These are phyloP conservation scores for Hylaeus volcanicus DNA, from an alignment of 1,140 invertebrate genomes.

Conservation along the genomic window DNA sequence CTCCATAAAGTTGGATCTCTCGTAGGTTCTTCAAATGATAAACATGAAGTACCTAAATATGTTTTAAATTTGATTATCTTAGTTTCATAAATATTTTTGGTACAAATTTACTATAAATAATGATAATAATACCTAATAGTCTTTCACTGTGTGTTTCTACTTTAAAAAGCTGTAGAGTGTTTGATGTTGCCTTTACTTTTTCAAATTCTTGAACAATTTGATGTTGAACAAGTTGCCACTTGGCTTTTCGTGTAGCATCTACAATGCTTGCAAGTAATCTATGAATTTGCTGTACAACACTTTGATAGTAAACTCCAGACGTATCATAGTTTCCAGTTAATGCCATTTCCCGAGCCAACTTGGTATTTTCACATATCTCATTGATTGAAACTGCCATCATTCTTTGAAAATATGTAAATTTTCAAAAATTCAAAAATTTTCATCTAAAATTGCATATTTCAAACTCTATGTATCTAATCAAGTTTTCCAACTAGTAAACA, in stretches of 20 bases:
- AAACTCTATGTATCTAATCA: background rate
- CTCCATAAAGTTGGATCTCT: constrained; percentile 79
- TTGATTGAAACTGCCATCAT: constrained; percentile 90
- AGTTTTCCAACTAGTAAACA: background rate
- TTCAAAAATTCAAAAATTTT: no score
- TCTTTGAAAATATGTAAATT: constrained; percentile 5
- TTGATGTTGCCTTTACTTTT: constrained; percentile 91
- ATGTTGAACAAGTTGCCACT: constrained; percentile 96
- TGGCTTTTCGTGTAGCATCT: constrained; percentile 89
- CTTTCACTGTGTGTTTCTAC: constrained; percentile 82
- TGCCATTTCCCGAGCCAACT: constrained; percentile 96
- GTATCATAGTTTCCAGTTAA: constrained; percentile 97
- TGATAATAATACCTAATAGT: constrained; percentile 71
- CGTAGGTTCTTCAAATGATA: constrained; percentile 84
- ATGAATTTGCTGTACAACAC: constrained; percentile 94
- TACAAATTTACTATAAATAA: constrained; percentile 39
- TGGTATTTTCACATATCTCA: constrained; percentile 95
- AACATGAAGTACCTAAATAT: constrained; percentile 69
- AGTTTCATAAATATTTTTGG: background rate
- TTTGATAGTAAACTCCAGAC: constrained; percentile 96
- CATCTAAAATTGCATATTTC: background rate
- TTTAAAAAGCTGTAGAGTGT: constrained; percentile 85
- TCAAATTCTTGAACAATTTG: constrained; percentile 95
- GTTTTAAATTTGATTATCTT: constrained; percentile 4
- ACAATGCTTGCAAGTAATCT: constrained; percentile 90